Evolutionary conservation across 2,888 invertebrate species (phyloP), one percentile per base, ranked within the genome.

Genomic region (Ctena decussata): DNA sequence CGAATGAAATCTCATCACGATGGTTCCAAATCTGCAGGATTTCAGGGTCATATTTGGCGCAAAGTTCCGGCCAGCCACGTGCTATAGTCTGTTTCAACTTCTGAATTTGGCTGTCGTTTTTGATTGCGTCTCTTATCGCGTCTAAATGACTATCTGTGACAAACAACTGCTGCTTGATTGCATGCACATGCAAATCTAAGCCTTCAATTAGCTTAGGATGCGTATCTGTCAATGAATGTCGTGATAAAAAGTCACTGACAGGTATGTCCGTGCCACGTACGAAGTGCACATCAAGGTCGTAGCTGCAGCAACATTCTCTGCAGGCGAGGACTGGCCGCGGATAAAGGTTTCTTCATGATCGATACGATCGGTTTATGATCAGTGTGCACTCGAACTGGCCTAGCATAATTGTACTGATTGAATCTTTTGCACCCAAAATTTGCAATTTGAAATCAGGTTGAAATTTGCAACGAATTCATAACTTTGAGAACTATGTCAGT

Each of bases 351-450:
- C 57, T 72, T 70, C 30, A 76, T 70, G 30, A 89, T 89, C 2
- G 85, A 27, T 1, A 78, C 85, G 6, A 90, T 71, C 1, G 87
- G 89, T 49, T 89, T 87, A 77, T 87, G 85, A 69, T 91, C 88
- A 53, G 85, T 81, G 15, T 82, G 24, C 0, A 85, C 77, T 5
- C 15, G 71, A 0, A 84, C 78, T 0, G 0, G 60, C 24, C 83
- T 35, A 11, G 76, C 85, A 35, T 84, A 87, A 0, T 77, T 80
- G 32, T 84, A 90, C 30, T 87, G 84, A 30, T 87, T 80, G 60
- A 89, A 90, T 15, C 49, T 24, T 30, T 32, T 53, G 27, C 72
- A 57, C 0, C 57, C 71, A 21, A 69, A 69, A 41, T n/a, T n/a
- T n/a, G n/a, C n/a, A n/a, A n/a, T n/a, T n/a, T n/a, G n/a, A n/a